Evolutionary conservation across 2,888 invertebrate species (phyloP), one percentile per base, ranked within the genome.

Genomic region (Tenodera sinensis): DNA sequence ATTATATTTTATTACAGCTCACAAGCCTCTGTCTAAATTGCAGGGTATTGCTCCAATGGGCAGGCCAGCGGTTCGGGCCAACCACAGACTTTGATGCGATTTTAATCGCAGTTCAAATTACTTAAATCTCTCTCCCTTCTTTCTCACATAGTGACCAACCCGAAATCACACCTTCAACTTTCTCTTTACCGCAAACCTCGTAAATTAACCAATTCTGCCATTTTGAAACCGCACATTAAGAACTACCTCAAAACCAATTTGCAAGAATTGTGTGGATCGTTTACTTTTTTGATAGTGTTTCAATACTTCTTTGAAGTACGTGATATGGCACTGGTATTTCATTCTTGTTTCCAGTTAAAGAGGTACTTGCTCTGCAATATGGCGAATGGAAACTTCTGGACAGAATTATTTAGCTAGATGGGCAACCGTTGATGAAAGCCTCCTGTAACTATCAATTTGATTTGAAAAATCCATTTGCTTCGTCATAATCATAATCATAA

Each of bases 21-120:
- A 25, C 54, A 71, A 71, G 25, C 20, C 54, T 71, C 54, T 30
- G 86, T 86, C 54, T 86, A 86, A 86, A 86, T 71, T 15, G 54
- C 20, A 71, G 54, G 25, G 54, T 71, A 71, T 71, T 71, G 20
- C 20, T 71, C 54, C 54, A 71, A 71, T 71, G 54, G 54, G 54
- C 54, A 3, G 54, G 20, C 54, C 54, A 25, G 54, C 15, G 54
- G 42, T 42, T 6, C 12, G 54, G 20, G 30, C 81, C 15, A 42
- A 47, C 86, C 86, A 86, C 86, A 54, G 30, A 30, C 86, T 86
- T 86, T 86, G 86, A 86, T 86, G 86, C 12, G 86, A 71, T 86
- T 86, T 86, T 86, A 86, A 86, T 86, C 81, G 86, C 81, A 86
- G 20, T 28, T 25, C 84, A 42, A 86, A 54, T 54, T 86, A 54